These are phyloP conservation scores for Crematogaster levior DNA, from an alignment of 2,888 invertebrate species.

Conservation along the genomic window DNA sequence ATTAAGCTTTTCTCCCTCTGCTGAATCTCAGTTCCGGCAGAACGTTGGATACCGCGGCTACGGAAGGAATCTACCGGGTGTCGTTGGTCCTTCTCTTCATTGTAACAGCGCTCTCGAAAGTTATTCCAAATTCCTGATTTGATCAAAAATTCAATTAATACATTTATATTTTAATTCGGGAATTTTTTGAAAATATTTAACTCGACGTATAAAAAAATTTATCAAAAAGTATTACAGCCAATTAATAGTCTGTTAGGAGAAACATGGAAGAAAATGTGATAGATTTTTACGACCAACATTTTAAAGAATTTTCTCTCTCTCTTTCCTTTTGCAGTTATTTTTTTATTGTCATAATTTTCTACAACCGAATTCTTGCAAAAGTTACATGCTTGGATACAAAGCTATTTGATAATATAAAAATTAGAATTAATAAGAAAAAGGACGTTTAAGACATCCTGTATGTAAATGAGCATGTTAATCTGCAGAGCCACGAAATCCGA, in stretches of 20 bases:
- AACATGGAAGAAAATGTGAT: neutral
- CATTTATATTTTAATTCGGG: neutral
- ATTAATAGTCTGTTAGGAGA: neutral
- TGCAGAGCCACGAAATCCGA: neutral
- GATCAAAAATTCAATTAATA: neutral
- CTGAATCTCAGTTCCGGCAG: conserved; percentile 68
- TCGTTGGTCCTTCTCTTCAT: conserved; percentile 51
- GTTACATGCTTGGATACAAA: neutral
- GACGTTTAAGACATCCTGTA: neutral
- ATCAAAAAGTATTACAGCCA: neutral
- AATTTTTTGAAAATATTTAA: neutral
- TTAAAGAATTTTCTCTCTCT: neutral
- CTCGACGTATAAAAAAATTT: neutral
- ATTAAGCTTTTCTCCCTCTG: conserved; percentile 78
- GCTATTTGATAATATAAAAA: neutral
- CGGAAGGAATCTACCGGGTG: conserved; percentile 70
- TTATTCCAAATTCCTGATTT: neutral
- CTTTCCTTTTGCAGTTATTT: neutral
- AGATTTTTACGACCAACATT: neutral
- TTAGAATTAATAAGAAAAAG: neutral
- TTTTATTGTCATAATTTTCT: neutral
- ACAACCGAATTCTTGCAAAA: no score
- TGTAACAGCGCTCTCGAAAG: neutral
- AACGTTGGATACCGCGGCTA: conserved; percentile 52
- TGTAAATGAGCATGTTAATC: neutral